Base-by-base conservation (phyloP, 2,888 invertebrate species). In the Scaptomyza caliginosa region DNA sequence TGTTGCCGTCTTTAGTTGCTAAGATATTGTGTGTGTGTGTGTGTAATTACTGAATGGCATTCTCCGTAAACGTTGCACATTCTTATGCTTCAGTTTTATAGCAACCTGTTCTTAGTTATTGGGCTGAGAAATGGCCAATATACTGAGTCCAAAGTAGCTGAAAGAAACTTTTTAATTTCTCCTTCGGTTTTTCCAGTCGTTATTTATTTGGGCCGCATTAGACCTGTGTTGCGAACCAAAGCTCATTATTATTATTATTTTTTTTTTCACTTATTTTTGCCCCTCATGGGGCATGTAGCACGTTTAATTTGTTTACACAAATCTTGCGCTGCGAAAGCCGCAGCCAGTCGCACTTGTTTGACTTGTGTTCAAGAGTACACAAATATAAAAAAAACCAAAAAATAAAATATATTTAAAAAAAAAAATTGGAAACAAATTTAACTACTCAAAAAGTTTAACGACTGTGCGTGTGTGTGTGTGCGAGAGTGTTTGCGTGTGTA, bases 261-360 rank as follows among this genome's bases (percentile, higher is more conserved):
- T 64, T 45, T 38, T 24, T 28, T n/a, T 23, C 11, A 28, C 26
- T 50, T 54, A 7, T 17, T 16, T 13, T 42, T 40, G 48, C 17
- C 46, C 62, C 62, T 55, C 50, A 7, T n/a, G 28, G 34, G 56
- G 39, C 59, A 36, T 28, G 54, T 32, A 42, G 69, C 54, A 55
- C 51, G 48, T 67, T 84, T 67, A 81, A 84, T 84, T 84, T 81
- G 85, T 77, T 86, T 75, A 68, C 80, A 77, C 83, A 76, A 86
- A 83, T 83, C 84, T 68, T 68, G 45, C 40, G 46, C 60, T 50
- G 23, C 17, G n/a, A 17, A 24, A 34, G 17, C 54, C 46, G 6
- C 48, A 28, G 43, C 45, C 17, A 57, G 56, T 26, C 34, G 42
- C 66, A 54, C 50, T 54, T 55, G 54, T 74, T 68, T 64, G 65